phyloP scores from a whole-genome alignment of 2,797 vertebrate genomes.

The Echeneis naucrates region DNA sequence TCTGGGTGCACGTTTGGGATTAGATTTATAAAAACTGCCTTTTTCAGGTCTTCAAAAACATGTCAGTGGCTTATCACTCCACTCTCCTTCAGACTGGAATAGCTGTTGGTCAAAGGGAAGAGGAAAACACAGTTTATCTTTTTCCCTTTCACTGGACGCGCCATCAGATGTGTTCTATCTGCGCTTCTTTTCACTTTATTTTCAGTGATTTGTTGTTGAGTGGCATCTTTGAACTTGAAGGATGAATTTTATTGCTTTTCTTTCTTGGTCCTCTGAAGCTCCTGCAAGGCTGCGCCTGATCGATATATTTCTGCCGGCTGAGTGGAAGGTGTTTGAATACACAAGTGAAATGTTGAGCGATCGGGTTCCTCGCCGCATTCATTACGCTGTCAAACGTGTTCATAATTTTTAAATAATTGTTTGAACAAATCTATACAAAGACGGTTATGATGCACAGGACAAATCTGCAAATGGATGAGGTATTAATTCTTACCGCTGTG shows the following conservation, averaged over 20 bases:
- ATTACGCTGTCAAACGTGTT: slow-evolving; percentile 13
- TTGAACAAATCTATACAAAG: neutral
- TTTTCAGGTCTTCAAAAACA: slow-evolving; percentile 37
- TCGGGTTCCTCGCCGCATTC: slow-evolving; percentile 10
- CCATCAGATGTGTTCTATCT: slow-evolving; percentile 16
- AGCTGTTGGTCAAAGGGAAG: slow-evolving; percentile 30
- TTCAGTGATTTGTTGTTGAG: slow-evolving; percentile 1
- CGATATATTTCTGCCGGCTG: slow-evolving; percentile 46
- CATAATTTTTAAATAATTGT: slow-evolving; percentile 17
- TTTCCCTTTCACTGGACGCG: slow-evolving; percentile 9
- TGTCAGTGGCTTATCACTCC: slow-evolving; percentile 33
- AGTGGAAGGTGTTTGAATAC: slow-evolving; percentile 17
- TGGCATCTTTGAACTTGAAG: slow-evolving; percentile 22
- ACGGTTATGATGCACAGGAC: neutral
- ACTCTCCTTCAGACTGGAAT: slow-evolving; percentile 3
- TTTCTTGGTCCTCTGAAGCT: slow-evolving; percentile 25
- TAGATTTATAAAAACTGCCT: slow-evolving; percentile 9
- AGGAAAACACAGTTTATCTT: slow-evolving; percentile 21
- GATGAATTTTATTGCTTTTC: slow-evolving; percentile 31
- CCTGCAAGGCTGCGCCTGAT: slow-evolving; percentile 26
- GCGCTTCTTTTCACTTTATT: slow-evolving; percentile 18
- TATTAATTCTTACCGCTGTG: no score
- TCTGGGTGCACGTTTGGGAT: slow-evolving; percentile 24
- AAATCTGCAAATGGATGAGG: neutral
- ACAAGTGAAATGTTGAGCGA: slow-evolving; percentile 7